These are phyloP conservation scores for Lasioglossum leucozonium DNA, from an alignment of 2,888 invertebrate genomes.

Conservation along the genomic window DNA sequence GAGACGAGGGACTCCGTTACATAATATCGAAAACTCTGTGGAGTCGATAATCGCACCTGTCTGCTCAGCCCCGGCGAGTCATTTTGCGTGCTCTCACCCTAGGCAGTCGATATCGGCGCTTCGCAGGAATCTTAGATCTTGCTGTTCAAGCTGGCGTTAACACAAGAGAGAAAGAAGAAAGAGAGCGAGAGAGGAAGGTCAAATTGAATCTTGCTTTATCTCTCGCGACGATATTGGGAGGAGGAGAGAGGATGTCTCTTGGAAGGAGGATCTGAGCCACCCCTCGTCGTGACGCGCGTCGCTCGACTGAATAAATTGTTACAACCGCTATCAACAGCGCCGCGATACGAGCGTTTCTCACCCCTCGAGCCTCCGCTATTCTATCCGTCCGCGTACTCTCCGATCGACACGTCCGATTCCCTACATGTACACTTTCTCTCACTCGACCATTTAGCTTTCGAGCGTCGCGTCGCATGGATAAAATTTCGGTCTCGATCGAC, in stretches of 20 bases:
- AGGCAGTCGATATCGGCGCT: slow-evolving; percentile 69
- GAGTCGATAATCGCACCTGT: slow-evolving; percentile 60
- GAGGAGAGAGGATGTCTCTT: slow-evolving; percentile 53
- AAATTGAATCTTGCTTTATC: slow-evolving; percentile 83
- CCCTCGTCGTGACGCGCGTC: slow-evolving; percentile 54
- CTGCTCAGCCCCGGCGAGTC: slow-evolving; percentile 37
- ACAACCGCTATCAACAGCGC: slow-evolving; percentile 70
- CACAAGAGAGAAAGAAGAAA: slow-evolving; percentile 45
- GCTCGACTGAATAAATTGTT: slow-evolving; percentile 78
- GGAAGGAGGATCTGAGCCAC: slow-evolving; percentile 48
- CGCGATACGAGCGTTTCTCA: slow-evolving; percentile 50
- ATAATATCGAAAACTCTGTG: slow-evolving; percentile 39
- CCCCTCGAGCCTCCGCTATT: slow-evolving; percentile 13
- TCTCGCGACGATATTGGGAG: slow-evolving; percentile 72
- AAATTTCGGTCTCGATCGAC: slow-evolving; percentile 7
- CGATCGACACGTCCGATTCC: slow-evolving; percentile 57
- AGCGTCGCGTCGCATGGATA: not conserved
- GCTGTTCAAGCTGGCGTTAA: slow-evolving; percentile 64
- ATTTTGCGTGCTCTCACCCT: slow-evolving; percentile 48
- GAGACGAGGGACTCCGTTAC: slow-evolving; percentile 10
- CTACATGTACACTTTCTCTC: slow-evolving; percentile 8
- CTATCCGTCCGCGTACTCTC: slow-evolving; percentile 27
- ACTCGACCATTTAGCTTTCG: not conserved
- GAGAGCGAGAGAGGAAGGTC: slow-evolving; percentile 61
- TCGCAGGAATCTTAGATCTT: slow-evolving; percentile 73